These are phyloP conservation scores for Copsychus sechellarum DNA, from an alignment of 2,113 vertebrate genomes.

Conservation along the genomic window DNA sequence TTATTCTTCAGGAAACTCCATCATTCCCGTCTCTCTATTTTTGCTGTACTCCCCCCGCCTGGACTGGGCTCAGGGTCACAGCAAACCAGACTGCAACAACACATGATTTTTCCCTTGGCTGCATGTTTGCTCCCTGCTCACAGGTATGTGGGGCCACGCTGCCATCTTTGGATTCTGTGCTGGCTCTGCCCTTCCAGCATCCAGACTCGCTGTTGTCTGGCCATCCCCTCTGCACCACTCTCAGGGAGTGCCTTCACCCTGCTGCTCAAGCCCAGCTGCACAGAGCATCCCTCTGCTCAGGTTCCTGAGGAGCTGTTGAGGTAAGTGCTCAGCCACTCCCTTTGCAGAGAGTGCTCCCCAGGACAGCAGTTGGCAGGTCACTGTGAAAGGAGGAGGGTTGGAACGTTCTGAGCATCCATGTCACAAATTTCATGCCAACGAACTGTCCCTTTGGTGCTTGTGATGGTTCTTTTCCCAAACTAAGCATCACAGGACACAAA, in stretches of 20 bases:
- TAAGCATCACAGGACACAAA: not conserved
- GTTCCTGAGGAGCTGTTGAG: not conserved
- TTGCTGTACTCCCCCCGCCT: no score
- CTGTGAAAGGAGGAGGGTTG: not conserved
- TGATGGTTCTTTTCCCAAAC: not conserved
- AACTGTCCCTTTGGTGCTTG: not conserved
- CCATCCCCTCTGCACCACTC: not conserved
- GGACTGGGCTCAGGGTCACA: no score
- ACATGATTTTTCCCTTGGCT: not conserved
- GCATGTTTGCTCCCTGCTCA: not conserved
- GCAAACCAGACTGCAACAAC: no score
- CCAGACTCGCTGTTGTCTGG: not conserved
- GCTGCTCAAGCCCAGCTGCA: not conserved
- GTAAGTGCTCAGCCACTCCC: not conserved
- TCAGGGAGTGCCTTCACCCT: not conserved
- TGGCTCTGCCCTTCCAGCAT: not conserved
- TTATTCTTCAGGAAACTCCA: no score
- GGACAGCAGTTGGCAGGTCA: not conserved
- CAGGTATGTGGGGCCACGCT: not conserved
- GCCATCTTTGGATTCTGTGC: not conserved
- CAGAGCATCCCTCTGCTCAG: not conserved
- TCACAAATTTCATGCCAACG: not conserved
- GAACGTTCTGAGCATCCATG: not conserved
- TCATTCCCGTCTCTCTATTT: no score
- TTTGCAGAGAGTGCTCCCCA: not conserved